Conservation (phyloP, 30 jellyfish, hydroid and myxozoan genomes). For the Hydractinia echinata region DNA sequence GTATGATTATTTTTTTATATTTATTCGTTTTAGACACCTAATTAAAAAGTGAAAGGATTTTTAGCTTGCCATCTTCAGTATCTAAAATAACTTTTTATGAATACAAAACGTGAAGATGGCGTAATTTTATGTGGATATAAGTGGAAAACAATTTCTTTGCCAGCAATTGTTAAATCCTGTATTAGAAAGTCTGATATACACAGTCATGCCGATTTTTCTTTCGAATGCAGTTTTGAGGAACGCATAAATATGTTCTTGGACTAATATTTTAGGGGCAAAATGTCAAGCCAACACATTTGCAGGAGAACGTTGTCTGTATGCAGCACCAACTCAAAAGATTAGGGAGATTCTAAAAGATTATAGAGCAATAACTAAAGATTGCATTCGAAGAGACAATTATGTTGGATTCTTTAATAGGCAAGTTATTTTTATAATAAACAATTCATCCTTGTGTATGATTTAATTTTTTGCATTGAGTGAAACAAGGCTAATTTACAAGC, state of each 20-base stretch:
- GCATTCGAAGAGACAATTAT: slow-evolving; percentile 57
- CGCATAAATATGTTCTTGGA: background rate
- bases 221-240: too few species aligned
- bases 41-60: too few species aligned
- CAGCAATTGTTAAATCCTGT: too few species aligned
- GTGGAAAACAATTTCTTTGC: too few species aligned
- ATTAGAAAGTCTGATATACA: too few species aligned
- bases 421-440: background rate
- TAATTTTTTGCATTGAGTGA: background rate
- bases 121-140: too few species aligned
- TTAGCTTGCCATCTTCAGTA: too few species aligned
- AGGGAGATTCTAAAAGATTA: slow-evolving; percentile 50
- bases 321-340: slow-evolving; percentile 68
- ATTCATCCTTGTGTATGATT: background rate
- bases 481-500: background rate
- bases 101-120: too few species aligned
- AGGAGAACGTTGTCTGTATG: slow-evolving; percentile 73
- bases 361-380: slow-evolving; percentile 58
- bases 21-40: background rate
- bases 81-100: too few species aligned
- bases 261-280: slow-evolving; percentile 51
- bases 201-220: too few species aligned
- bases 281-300: slow-evolving; percentile 83
- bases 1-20: slow-evolving; percentile 15
- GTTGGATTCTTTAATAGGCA: slow-evolving; percentile 60